A percentile compares a stretch with the other conserved stretches of the same genome.
These are phyloP conservation scores for Enteromius thamalakanensis DNA, from an alignment of 2,797 vertebrate species.

Conservation along the genomic window DNA sequence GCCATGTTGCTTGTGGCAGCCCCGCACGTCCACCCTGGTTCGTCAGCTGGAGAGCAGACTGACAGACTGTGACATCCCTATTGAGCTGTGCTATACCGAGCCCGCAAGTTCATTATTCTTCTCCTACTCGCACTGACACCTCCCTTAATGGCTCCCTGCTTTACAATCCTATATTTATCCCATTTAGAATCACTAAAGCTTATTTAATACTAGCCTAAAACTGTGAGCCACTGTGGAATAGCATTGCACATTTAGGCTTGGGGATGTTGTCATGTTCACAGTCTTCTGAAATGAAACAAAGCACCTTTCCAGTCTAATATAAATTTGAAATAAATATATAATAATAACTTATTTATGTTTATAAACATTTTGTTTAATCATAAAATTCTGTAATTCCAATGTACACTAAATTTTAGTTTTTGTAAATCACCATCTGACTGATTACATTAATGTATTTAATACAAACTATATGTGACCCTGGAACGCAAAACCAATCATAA, in stretches of 20 bases:
- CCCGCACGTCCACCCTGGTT: neutral
- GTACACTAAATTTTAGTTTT: neutral
- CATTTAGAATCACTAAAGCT: conserved; percentile 41
- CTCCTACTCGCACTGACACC: conserved; percentile 45
- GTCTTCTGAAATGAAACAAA: neutral
- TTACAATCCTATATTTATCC: conserved; percentile 52
- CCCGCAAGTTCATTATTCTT: conserved; percentile 51
- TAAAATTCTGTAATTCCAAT: neutral
- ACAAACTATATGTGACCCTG: no score
- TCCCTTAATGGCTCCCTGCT: conserved; percentile 42
- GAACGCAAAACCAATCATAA: no score
- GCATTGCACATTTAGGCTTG: neutral
- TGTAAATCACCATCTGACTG: neutral
- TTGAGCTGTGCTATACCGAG: conserved; percentile 49
- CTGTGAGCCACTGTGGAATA: conserved; percentile 9
- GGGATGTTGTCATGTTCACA: neutral
- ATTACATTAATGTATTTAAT: neutral
- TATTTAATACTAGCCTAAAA: conserved; percentile 19
- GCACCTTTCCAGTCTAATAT: neutral
- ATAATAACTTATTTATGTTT: neutral
- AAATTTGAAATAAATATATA: neutral
- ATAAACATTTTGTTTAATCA: neutral
- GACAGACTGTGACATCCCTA: conserved; percentile 56
- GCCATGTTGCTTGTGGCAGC: neutral
- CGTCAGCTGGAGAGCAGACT: conserved; percentile 37